A percentile compares a stretch with the other conserved stretches of the same genome.
phyloP scores from a whole-genome alignment of 2,113 vertebrate genomes.

The Entelurus aequoreus region DNA sequence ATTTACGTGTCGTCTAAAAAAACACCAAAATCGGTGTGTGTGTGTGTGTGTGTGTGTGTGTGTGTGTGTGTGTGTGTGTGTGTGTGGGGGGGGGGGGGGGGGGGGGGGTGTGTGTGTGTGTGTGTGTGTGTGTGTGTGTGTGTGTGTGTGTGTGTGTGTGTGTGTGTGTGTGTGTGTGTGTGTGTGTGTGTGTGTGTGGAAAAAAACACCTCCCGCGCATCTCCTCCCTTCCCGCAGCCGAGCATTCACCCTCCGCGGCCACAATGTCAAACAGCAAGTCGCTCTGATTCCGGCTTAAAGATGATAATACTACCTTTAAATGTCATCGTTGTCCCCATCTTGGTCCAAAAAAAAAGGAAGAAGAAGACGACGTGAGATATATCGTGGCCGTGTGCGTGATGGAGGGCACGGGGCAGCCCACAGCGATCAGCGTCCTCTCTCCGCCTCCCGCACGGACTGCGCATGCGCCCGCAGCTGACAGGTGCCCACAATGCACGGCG shows the following conservation, averaged over 20 bases:
- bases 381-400: conserved; percentile 38
- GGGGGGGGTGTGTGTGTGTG: background rate
- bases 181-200: background rate
- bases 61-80: background rate
- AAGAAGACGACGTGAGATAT: conserved; percentile 5
- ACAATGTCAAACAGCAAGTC: conserved; percentile 64
- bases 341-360: conserved; percentile 11
- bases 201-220: conserved; percentile 1
- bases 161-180: background rate
- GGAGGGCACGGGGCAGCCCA: conserved; percentile 65
- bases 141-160: background rate
- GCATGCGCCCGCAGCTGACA: conserved; percentile 73
- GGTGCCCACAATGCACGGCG: conserved; percentile 69
- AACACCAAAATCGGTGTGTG: too few species aligned
- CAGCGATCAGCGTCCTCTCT: conserved; percentile 61
- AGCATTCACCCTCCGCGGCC: conserved; percentile 59
- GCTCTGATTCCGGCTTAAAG: conserved; percentile 1
- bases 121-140: too few species aligned
- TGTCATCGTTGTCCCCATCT: conserved; percentile 55
- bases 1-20: background rate
- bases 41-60: background rate
- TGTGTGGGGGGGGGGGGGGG: too few species aligned
- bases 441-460: conserved; percentile 60
- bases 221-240: conserved; percentile 57
- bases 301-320: conserved; percentile 45